Conservation (phyloP, 2,797 vertebrate species). For the Tadarida brasiliensis region DNA sequence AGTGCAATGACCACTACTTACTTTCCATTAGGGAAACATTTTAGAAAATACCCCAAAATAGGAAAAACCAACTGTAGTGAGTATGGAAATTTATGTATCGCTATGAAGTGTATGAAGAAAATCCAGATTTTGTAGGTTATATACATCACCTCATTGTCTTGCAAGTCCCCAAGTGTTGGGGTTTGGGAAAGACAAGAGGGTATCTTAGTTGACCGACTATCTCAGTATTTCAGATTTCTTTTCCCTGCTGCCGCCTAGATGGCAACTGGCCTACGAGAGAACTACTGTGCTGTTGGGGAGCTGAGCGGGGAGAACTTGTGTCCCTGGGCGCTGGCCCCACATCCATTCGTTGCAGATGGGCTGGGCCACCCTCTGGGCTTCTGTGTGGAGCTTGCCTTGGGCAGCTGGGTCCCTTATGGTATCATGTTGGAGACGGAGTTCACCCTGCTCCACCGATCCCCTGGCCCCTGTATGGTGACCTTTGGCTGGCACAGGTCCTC, state of each 20-base stretch:
- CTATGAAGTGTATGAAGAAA: neutral
- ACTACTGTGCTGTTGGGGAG: neutral
- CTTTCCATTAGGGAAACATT: neutral
- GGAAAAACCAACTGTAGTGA: neutral
- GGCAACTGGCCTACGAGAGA: neutral
- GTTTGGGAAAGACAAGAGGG: neutral
- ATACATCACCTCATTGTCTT: neutral
- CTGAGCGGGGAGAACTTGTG: neutral
- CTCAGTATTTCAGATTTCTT: neutral
- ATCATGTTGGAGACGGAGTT: neutral
- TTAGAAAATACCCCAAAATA: neutral
- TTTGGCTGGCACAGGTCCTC: neutral
- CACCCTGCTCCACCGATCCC: neutral
- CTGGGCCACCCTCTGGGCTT: neutral
- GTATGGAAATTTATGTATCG: neutral
- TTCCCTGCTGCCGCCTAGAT: no score
- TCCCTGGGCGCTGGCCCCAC: fast-evolving
- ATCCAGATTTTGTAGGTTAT: neutral
- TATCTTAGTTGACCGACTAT: neutral
- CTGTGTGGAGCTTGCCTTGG: neutral
- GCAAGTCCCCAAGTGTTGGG: neutral
- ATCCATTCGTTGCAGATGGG: neutral
- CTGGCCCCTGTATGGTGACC: neutral
- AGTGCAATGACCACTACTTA: neutral
- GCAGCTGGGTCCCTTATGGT: neutral